These are phyloP conservation scores for Tarsius wallacei DNA, from an alignment of 2,797 vertebrate genomes.

Conservation along the genomic window DNA sequence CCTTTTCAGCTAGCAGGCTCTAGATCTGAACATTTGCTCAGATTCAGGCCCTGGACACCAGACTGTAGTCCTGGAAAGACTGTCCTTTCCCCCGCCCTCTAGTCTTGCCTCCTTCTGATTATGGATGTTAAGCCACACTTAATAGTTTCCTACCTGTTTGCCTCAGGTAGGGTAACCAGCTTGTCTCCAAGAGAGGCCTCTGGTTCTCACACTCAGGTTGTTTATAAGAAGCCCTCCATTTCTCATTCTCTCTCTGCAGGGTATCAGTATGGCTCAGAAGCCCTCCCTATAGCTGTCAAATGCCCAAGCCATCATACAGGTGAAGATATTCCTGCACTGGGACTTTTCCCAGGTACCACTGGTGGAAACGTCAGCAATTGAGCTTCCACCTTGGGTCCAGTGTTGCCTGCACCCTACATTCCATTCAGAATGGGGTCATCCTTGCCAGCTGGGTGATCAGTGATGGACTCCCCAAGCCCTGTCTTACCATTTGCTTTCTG, in stretches of 20 bases:
- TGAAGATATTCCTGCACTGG: background rate
- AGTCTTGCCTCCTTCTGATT: background rate
- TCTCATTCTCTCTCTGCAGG: background rate
- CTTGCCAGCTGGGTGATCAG: background rate
- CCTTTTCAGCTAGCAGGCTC: background rate
- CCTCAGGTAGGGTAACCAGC: background rate
- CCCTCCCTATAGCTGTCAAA: background rate
- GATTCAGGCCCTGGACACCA: conserved; percentile 10
- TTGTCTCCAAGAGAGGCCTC: background rate
- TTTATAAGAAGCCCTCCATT: background rate
- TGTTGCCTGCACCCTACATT: background rate
- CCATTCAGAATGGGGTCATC: background rate
- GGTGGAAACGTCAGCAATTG: background rate
- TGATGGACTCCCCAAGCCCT: background rate
- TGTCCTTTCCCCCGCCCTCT: background rate
- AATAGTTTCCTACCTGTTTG: background rate
- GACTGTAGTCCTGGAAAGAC: background rate
- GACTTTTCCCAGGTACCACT: background rate
- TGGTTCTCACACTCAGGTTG: background rate
- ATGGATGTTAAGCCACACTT: background rate
- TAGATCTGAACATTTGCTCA: background rate
- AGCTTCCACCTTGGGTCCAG: background rate
- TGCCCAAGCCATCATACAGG: background rate
- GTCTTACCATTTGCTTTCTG: background rate
- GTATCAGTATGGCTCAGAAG: background rate